A percentile compares a stretch with the other conserved stretches of the same genome.
These are phyloP conservation scores for Clanis bilineata DNA, from an alignment of 2,888 invertebrate genomes.

Conservation along the genomic window DNA sequence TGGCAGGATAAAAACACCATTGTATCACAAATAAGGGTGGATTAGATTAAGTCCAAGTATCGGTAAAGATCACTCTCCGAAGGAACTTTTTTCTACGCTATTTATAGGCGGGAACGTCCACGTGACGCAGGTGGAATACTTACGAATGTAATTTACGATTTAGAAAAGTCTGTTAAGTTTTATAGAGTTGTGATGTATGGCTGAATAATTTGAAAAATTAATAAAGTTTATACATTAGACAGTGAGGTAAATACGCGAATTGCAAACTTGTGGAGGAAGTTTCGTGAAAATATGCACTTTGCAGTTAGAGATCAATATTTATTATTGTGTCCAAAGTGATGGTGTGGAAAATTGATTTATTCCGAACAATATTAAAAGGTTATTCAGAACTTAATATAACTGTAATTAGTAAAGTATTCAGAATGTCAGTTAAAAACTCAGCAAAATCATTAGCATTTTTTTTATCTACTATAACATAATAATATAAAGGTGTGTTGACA, in stretches of 20 bases:
- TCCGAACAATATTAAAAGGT: background rate
- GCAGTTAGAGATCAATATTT: background rate
- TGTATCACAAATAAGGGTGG: slow-evolving; percentile 58
- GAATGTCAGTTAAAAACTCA: background rate
- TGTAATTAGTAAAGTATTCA: background rate
- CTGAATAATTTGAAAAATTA: background rate
- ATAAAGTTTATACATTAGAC: background rate
- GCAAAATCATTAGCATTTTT: too few relatives aligned
- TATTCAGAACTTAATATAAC: too few relatives aligned
- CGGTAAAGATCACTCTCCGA: slow-evolving; percentile 41
- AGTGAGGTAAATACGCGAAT: background rate
- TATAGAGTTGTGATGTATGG: background rate
- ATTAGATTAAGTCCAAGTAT: slow-evolving; percentile 51
- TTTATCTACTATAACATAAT: too few relatives aligned
- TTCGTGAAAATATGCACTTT: background rate
- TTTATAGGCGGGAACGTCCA: slow-evolving; percentile 12
- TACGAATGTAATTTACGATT: slow-evolving; percentile 13
- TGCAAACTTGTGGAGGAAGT: background rate
- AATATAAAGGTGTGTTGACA: too few relatives aligned
- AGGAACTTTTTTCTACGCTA: slow-evolving; percentile 29
- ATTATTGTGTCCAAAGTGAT: background rate
- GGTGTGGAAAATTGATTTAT: background rate
- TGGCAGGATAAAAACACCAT: slow-evolving; percentile 58
- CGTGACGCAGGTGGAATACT: background rate
- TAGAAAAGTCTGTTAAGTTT: slow-evolving; percentile 17